A percentile compares a stretch with the other conserved stretches of the same genome.
These are phyloP conservation scores for Echinarachnius parma DNA, from an alignment of 53 echinoderm and acorn worm species.

Conservation along the genomic window DNA sequence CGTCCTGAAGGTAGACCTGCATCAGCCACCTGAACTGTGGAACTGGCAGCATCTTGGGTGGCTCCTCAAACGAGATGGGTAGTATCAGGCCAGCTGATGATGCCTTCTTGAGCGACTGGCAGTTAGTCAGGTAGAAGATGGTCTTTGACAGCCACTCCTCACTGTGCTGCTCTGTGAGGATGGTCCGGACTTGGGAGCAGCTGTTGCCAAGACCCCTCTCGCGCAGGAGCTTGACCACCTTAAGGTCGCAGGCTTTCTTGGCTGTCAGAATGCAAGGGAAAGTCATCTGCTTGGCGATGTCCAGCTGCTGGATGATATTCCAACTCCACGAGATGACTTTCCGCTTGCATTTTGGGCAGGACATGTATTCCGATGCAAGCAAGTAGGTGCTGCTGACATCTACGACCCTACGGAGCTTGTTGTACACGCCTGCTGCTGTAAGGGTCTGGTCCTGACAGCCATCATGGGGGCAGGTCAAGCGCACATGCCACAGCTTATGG, in stretches of 20 bases:
- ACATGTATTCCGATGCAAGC: constrained; percentile 40
- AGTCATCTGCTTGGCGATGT: constrained; percentile 37
- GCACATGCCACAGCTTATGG: constrained; percentile 36
- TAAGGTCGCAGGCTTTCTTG: constrained; percentile 52
- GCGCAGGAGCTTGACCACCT: constrained; percentile 39
- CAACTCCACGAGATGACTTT: constrained; percentile 52
- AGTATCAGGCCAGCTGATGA: constrained; percentile 20
- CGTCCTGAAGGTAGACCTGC: constrained; percentile 54
- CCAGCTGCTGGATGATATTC: constrained; percentile 48
- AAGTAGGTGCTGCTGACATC: constrained; percentile 32
- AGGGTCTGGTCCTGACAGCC: constrained; percentile 40
- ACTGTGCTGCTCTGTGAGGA: constrained; percentile 48
- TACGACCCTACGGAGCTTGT: constrained; percentile 14
- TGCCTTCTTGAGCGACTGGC: constrained; percentile 35
- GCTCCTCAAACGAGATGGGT: constrained; percentile 37
- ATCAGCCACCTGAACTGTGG: constrained; percentile 54
- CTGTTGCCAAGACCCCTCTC: constrained; percentile 53
- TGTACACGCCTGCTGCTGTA: constrained; percentile 28
- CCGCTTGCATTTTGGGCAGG: constrained; percentile 37
- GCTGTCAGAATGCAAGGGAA: constrained; percentile 57
- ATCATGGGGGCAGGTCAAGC: constrained; percentile 34
- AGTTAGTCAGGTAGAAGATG: constrained; percentile 42
- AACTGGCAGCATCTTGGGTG: constrained; percentile 44
- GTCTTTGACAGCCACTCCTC: constrained; percentile 48
- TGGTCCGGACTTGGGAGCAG: constrained; percentile 44